Base-by-base conservation (phyloP, 1,140 invertebrate genomes). In the Microplitis mediator region DNA sequence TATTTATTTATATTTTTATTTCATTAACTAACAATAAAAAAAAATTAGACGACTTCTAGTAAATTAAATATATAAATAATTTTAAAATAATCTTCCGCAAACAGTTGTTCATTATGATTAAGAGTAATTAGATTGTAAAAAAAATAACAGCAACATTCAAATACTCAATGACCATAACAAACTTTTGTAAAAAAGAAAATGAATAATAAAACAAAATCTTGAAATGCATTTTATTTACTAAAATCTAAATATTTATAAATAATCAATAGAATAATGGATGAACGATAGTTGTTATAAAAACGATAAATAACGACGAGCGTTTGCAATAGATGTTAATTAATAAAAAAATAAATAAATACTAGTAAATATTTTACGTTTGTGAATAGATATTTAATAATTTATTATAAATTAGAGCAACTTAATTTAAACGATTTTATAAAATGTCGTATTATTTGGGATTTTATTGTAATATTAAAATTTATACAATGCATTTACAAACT, bases 311-410 rank as follows among this genome's bases (percentile, higher is more conserved):
- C 23, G 23, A 23, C 23, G 23, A 23, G 23, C 23, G 34, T 62
- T 68, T 35, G 63, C 31, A 65, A 63, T 60, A 39, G n/a, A 54
- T 45, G 23, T 23, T 23, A 23, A 23, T 23, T 23, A 36, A 34
- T 51, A 36, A 61, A 31, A 34, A 66, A 62, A 50, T 35, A 16
- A 74, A 69, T 45, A 9, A 45, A 45, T 45, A 73, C 66, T 62
- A 54, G 76, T 82, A 80, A 72, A 75, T 69, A 82, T 80, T 82
- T 76, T 85, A 84, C 80, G 78, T 79, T 81, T 86, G 84, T 86
- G 84, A 86, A 86, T 86, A 86, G 81, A 84, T 84, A 86, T 86
- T 85, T 85, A 85, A 85, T 86, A 85, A 85, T 86, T 86, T 86
- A 85, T 86, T 85, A 78, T 84, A 80, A 81, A 74, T 14, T 85